Percentiles rank a stretch among this genome's conserved stretches.
Conservation (phyloP, 2,113 vertebrate genomes). For the Puffinus mauretanicus region DNA sequence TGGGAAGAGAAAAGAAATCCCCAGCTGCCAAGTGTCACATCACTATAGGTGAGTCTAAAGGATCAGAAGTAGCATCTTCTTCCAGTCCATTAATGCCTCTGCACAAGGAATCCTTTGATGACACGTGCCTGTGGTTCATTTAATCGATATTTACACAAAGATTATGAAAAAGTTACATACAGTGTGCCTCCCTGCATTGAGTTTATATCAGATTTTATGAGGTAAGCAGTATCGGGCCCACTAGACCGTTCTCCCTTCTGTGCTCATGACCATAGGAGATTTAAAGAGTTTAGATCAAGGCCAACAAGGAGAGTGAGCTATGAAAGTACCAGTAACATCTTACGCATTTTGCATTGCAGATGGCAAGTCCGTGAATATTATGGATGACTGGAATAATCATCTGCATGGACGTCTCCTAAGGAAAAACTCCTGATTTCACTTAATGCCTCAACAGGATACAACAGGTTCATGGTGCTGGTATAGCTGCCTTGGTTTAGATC, state of each 20-base stretch:
- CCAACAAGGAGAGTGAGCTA: background rate
- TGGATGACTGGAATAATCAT: background rate
- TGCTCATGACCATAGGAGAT: background rate
- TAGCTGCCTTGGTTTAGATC: background rate
- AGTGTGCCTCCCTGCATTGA: background rate
- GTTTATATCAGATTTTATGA: background rate
- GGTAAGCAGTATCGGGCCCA: background rate
- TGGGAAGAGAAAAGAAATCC: background rate
- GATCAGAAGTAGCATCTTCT: background rate
- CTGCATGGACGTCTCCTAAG: background rate
- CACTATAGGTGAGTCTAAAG: background rate
- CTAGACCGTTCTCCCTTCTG: background rate
- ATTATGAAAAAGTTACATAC: background rate
- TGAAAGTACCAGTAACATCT: background rate
- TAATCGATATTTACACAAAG: background rate
- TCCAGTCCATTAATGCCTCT: background rate
- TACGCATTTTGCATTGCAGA: background rate
- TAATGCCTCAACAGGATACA: background rate
- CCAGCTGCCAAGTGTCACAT: background rate
- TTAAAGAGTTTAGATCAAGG: background rate
- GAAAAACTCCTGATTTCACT: background rate
- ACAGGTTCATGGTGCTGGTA: background rate
- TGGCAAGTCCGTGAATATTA: background rate
- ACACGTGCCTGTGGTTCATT: background rate
- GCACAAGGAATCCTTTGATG: background rate